These are phyloP conservation scores for Myocastor coypus DNA, from an alignment of 2,113 vertebrate species.

Conservation along the genomic window DNA sequence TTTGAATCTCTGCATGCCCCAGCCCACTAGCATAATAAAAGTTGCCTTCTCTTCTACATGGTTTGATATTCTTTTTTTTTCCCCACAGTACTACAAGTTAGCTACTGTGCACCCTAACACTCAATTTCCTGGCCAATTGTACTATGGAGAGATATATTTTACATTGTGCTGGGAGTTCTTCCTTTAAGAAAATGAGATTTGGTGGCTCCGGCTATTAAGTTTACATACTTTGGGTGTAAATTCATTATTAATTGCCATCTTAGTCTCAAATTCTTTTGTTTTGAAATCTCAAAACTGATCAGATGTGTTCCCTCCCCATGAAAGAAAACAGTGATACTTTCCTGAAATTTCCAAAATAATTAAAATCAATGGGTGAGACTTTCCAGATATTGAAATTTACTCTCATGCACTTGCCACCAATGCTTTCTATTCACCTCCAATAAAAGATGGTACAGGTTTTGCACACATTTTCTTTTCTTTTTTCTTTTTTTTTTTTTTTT, in stretches of 20 bases:
- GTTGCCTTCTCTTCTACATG: no score
- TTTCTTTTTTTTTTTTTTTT: no score
- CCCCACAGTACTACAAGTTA: slow-evolving; percentile 9
- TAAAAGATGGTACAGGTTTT: slow-evolving; percentile 39
- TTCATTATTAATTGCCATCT: neutral
- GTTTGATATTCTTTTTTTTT: no score
- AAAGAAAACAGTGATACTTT: slow-evolving; percentile 52
- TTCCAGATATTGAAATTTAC: slow-evolving; percentile 45
- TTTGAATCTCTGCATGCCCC: no score
- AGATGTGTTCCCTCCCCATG: slow-evolving; percentile 19
- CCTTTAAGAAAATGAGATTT: slow-evolving; percentile 48
- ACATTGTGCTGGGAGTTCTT: slow-evolving; percentile 8
- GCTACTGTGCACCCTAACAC: slow-evolving; percentile 9
- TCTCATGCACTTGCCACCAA: neutral
- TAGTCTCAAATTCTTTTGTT: neutral
- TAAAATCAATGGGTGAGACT: slow-evolving; percentile 44
- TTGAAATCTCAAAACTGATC: slow-evolving; percentile 57
- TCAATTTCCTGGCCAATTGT: neutral
- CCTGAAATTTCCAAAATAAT: slow-evolving; percentile 31
- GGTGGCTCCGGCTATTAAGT: neutral
- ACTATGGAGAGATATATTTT: slow-evolving; percentile 26
- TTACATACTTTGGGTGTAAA: neutral
- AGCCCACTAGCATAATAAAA: no score
- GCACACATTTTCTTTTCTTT: slow-evolving; percentile 54
- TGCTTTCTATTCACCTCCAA: slow-evolving; percentile 19